Base-by-base conservation (phyloP, 2,888 invertebrate genomes). In the Gymnosoma rotundatum region DNA sequence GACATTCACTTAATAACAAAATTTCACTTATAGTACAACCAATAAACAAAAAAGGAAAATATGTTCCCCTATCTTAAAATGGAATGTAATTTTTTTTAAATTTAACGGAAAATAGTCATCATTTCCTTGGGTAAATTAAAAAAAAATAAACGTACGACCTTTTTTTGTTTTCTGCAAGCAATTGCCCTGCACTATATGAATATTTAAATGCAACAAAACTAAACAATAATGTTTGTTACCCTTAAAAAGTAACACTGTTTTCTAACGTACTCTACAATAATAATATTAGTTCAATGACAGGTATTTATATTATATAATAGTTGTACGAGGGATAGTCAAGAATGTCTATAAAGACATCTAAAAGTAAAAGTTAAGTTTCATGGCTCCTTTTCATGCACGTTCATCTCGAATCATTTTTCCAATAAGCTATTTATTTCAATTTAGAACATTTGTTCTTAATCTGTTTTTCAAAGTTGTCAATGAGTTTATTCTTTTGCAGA, bases 1-100 rank as follows among this genome's bases (percentile, higher is more conserved):
- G 70, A 72, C 72, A 78, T 50, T 64, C 50, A 67, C 66, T 54
- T 58, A 42, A 58, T 48, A 45, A 38, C 58, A 78, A 36, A 78
- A 70, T 48, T 78, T 70, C 63, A 61, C 48, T 32, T 25, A 25
- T 25, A 4, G 25, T 25, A 25, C 25, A 50, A 25, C 25, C 32
- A 48, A 9, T 12, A 54, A 48, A 56, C 45, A 56, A 18, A 25
- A n/a, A 25, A 25, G 25, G 4, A 25, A 32, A 75, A 56, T 9
- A 56, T 45, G 54, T 56, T 61, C 50, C 78, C 70, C 45, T 70
- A n/a, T 20, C 8, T 38, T 73, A 20, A 50, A 45, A 45, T 12
- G 12, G 4, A 45, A 4, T 12, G 12, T 14, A 14, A 14, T 14
- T 14, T 45, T 14, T 12, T 10, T 9, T 16, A 45, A 21, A 25